Evolutionary conservation across 2,797 vertebrate species (phyloP).

Genomic region (Enteromius fasciolatus): DNA sequence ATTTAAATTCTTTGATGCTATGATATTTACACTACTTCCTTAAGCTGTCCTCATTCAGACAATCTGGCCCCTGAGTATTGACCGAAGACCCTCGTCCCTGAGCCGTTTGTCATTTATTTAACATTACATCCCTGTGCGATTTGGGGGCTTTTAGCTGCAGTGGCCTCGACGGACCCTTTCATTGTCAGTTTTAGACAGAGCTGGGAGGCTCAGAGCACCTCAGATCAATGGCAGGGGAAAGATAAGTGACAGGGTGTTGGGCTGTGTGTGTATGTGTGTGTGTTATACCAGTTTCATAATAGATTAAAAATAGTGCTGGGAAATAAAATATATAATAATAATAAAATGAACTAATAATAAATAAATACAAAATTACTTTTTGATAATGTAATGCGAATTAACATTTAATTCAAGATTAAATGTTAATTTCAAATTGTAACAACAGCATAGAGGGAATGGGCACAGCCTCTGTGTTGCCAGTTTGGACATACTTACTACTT

Average conservation of each 20-base stretch:
- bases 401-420: not conserved
- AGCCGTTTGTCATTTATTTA: conserved; percentile 54
- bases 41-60: not conserved
- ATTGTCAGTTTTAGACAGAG: conserved; percentile 49
- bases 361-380: not conserved
- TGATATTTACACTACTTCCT: conserved; percentile 31
- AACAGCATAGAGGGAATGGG: no score
- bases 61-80: conserved; percentile 11
- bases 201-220: conserved; percentile 52
- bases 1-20: not conserved
- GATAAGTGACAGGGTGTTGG: conserved; percentile 43
- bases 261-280: not conserved
- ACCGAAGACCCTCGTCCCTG: conserved; percentile 19
- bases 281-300: not conserved
- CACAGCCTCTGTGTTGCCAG: no score
- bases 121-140: conserved; percentile 36
- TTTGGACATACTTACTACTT: no score
- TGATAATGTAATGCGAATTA: not conserved
- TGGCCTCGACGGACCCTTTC: conserved; percentile 42
- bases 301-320: not conserved
- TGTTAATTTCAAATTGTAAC: not conserved
- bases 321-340: not conserved
- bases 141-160: conserved; percentile 40
- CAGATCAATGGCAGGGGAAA: conserved; percentile 22
- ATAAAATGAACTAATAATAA: no score